Conservation (phyloP, 2,113 vertebrate genomes). For the Prinia subflava region DNA sequence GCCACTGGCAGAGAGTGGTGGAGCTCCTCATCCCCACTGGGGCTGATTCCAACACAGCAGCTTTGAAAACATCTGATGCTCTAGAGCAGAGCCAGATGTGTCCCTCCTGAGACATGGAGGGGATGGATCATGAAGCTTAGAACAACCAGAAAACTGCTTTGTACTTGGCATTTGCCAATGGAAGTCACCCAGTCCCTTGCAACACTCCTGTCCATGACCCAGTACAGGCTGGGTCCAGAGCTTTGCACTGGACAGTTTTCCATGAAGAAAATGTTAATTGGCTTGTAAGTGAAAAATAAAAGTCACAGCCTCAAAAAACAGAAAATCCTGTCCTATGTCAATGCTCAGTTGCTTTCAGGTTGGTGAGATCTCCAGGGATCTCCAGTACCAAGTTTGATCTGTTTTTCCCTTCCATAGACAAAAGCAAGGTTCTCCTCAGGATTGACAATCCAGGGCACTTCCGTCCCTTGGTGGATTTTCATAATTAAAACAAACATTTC, state of each 20-base stretch:
- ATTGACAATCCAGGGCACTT: not conserved
- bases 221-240: not conserved
- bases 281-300: not conserved
- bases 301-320: not conserved
- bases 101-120: not conserved
- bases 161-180: not conserved
- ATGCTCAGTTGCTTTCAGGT: not conserved
- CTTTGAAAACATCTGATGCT: not conserved
- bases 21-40: not conserved
- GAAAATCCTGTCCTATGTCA: not conserved
- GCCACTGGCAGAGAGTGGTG: not conserved
- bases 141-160: not conserved
- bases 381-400: not conserved
- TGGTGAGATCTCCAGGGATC: not conserved
- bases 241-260: not conserved
- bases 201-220: not conserved
- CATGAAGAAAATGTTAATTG: not conserved
- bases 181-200: not conserved
- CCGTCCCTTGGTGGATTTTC: not conserved
- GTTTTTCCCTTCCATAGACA: not conserved
- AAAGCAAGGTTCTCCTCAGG: not conserved
- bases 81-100: not conserved
- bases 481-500: not conserved
- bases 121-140: not conserved
- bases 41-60: not conserved